A percentile compares a stretch with the other conserved stretches of the same genome.
Conservation (phyloP, 2,113 vertebrate species). For the Piprites chloris region DNA sequence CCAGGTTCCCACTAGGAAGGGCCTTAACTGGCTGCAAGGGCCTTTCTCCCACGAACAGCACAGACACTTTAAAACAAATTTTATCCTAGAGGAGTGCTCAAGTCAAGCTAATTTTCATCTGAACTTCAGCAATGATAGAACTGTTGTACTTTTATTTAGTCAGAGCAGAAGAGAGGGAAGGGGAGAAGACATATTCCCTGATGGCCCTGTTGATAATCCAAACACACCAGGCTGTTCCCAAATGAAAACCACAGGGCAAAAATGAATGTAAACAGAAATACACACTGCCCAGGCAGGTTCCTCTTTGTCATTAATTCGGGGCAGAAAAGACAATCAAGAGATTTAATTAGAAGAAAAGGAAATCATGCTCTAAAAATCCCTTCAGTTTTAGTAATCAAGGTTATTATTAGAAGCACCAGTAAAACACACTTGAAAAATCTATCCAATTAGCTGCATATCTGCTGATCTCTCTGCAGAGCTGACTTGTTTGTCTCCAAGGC, state of each 20-base stretch:
- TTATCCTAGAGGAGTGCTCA: not conserved
- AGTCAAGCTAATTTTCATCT: not conserved
- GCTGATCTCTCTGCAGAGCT: not conserved
- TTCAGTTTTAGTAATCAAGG: slow-evolving; percentile 36
- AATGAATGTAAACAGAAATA: slow-evolving; percentile 36
- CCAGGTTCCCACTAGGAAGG: not conserved
- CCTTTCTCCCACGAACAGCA: not conserved
- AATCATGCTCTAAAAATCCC: slow-evolving; percentile 40
- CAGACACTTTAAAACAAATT: not conserved
- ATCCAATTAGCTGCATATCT: slow-evolving; percentile 34
- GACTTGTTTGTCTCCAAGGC: slow-evolving; percentile 24
- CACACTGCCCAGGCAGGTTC: slow-evolving; percentile 34
- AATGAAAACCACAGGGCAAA: slow-evolving; percentile 34
- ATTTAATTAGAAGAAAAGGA: slow-evolving; percentile 56
- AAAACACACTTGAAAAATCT: slow-evolving; percentile 22
- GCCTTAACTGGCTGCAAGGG: not conserved
- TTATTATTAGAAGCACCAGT: slow-evolving; percentile 51
- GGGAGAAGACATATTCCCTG: not conserved
- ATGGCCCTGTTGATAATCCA: not conserved
- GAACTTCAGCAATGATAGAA: not conserved
- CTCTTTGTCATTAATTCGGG: slow-evolving; percentile 30
- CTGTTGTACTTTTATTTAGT: not conserved
- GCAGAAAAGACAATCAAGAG: slow-evolving; percentile 37
- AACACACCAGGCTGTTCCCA: not conserved
- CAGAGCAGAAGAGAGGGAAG: not conserved